Percentiles rank a stretch among this genome's conserved stretches.
Conservation (phyloP, 2,888 invertebrate species). For the Watsonalla cultraria region DNA sequence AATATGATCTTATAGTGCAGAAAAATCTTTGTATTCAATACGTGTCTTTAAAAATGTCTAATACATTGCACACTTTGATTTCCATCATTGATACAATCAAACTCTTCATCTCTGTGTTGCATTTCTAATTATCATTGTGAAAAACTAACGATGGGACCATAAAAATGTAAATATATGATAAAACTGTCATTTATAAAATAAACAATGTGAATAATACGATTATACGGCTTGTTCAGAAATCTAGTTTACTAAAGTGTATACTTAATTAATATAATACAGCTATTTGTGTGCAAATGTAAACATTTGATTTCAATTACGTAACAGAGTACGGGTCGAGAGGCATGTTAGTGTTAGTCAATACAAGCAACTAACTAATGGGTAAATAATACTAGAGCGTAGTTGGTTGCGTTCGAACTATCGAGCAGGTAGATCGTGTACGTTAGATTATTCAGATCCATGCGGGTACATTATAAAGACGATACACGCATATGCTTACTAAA, state of each 20-base stretch:
- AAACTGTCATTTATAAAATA: no score
- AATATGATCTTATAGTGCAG: no score
- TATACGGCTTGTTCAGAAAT: no score
- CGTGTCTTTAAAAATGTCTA: no score
- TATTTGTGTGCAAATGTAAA: not conserved
- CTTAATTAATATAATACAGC: not conserved
- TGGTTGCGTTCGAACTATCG: constrained; percentile 11
- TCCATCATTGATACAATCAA: no score
- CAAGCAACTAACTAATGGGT: constrained; percentile 34
- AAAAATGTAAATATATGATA: no score
- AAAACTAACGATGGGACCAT: no score
- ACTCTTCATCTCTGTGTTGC: no score
- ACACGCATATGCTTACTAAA: constrained; percentile 14
- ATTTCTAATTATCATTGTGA: no score
- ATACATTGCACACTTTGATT: no score
- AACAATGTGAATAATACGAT: no score
- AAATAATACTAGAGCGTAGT: constrained; percentile 29
- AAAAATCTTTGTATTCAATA: no score
- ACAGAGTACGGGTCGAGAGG: constrained; percentile 19
- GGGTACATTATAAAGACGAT: constrained; percentile 33
- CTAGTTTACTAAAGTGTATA: not conserved
- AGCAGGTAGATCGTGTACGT: constrained; percentile 21
- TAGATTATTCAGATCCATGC: constrained; percentile 35
- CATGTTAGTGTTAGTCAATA: constrained; percentile 29
- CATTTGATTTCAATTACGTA: constrained; percentile 12